phyloP scores from a whole-genome alignment of 2,113 vertebrate genomes.

The Saguinus midas region DNA sequence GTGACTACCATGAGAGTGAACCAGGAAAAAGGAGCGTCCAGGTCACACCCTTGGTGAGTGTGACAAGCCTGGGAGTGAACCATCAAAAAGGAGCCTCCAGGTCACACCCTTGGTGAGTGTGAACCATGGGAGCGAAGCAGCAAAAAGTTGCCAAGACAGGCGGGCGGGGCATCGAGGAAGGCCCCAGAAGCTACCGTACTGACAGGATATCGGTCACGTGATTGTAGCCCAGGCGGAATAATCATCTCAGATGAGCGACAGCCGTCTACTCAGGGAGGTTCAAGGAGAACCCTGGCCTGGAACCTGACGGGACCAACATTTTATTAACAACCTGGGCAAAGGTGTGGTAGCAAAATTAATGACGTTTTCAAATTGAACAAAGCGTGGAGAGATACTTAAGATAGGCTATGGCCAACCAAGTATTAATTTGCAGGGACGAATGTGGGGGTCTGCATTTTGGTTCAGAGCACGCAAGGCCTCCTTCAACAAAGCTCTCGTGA shows the following conservation, averaged over 20 bases:
- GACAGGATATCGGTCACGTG: rapidly evolving
- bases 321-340: neutral
- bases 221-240: too few species aligned
- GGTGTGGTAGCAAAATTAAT: neutral
- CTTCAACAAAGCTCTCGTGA: neutral
- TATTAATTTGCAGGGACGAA: neutral
- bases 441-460: rapidly evolving
- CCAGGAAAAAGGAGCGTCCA: too few species aligned
- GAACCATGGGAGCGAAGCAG: rapidly evolving
- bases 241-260: rapidly evolving
- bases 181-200: rapidly evolving
- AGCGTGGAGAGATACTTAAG: neutral
- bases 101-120: neutral
- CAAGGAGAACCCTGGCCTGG: neutral
- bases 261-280: neutral
- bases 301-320: neutral
- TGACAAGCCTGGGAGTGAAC: too few species aligned
- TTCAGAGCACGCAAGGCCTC: rapidly evolving
- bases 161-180: rapidly evolving
- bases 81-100: neutral
- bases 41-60: too few species aligned
- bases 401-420: rapidly evolving
- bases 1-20: too few species aligned
- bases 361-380: neutral
- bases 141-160: neutral